Evolutionary conservation across 1,140 invertebrate genomes (phyloP).

Genomic region (Araneus ventricosus): DNA sequence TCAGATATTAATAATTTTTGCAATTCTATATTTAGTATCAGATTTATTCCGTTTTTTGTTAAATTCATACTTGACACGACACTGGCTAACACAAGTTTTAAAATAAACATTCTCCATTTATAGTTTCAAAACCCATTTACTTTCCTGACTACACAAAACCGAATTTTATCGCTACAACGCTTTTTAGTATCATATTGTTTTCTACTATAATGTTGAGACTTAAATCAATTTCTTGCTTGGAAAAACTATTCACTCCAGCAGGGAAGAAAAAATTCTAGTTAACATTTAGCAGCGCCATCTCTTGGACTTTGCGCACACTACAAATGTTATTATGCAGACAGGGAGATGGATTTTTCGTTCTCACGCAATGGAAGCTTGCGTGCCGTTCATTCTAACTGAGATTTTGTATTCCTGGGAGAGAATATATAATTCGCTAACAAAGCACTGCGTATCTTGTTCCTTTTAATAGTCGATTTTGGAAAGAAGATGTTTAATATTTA

Average conservation of each 20-base stretch:
- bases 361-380: constrained; percentile 8
- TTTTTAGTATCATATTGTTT: background rate
- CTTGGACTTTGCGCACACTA: background rate
- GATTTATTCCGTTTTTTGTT: too few species aligned
- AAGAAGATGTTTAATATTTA: background rate
- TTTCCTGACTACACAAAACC: too few species aligned
- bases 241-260: too few species aligned
- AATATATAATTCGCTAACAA: background rate
- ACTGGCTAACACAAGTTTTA: too few species aligned
- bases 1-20: too few species aligned
- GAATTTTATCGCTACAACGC: background rate
- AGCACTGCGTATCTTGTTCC: background rate
- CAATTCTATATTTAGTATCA: too few species aligned
- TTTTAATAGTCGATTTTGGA: background rate
- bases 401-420: background rate
- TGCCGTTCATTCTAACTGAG: background rate
- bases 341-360: background rate
- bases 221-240: too few species aligned
- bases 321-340: too few species aligned
- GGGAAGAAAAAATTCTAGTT: background rate
- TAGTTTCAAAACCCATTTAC: too few species aligned
- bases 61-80: too few species aligned
- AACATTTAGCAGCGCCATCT: background rate
- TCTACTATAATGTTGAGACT: background rate
- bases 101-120: too few species aligned